Conservation (phyloP, 2,888 invertebrate genomes). For the Loripinus fragilis region DNA sequence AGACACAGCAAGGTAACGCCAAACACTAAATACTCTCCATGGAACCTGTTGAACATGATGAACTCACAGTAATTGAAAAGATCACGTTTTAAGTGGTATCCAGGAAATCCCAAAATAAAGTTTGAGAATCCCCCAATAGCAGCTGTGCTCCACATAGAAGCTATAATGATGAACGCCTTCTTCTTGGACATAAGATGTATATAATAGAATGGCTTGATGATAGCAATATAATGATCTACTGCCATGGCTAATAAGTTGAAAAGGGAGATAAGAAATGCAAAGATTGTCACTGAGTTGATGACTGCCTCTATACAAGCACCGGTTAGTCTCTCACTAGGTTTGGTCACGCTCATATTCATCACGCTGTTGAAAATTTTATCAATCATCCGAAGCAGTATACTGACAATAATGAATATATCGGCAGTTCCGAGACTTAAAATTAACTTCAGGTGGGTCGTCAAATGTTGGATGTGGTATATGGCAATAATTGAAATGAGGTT, state of each 20-base stretch:
- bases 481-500: slow-evolving; percentile 77
- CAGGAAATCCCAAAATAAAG: slow-evolving; percentile 50
- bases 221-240: slow-evolving; percentile 74
- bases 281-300: slow-evolving; percentile 70
- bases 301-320: slow-evolving; percentile 69
- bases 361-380: slow-evolving; percentile 68
- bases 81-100: slow-evolving; percentile 29
- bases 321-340: slow-evolving; percentile 52
- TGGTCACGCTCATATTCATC: slow-evolving; percentile 29
- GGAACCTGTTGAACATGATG: slow-evolving; percentile 68
- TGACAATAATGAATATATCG: slow-evolving; percentile 73
- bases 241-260: slow-evolving; percentile 74
- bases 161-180: slow-evolving; percentile 62
- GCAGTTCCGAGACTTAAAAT: slow-evolving; percentile 74
- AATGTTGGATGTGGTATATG: slow-evolving; percentile 69
- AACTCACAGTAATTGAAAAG: slow-evolving; percentile 75
- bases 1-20: slow-evolving; percentile 68
- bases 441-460: slow-evolving; percentile 74
- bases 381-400: slow-evolving; percentile 67
- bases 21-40: slow-evolving; percentile 74
- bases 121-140: slow-evolving; percentile 68
- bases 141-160: slow-evolving; percentile 66
- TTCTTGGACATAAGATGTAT: slow-evolving; percentile 55
- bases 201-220: slow-evolving; percentile 70
- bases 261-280: slow-evolving; percentile 71